Percentiles rank a stretch among this genome's conserved stretches.
Conservation (phyloP, 2,797 vertebrate species). For the Semaprochilodus insignis region DNA sequence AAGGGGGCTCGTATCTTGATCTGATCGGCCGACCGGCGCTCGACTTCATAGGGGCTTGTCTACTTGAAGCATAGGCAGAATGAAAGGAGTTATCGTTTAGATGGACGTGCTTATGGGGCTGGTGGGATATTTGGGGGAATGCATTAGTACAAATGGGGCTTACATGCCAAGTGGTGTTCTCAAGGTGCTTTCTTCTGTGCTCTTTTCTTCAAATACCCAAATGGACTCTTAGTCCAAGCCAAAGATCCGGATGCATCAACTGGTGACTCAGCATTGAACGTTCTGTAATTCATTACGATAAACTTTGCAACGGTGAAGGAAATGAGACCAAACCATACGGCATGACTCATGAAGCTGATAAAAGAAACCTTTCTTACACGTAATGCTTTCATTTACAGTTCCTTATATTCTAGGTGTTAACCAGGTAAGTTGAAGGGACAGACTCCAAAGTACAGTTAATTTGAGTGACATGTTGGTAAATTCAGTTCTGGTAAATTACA, state of each 20-base stretch:
- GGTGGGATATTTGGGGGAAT: not conserved
- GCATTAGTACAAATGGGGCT: not conserved
- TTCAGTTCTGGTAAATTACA: no score
- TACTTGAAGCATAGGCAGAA: not conserved
- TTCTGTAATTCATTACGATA: no score
- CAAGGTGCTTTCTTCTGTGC: not conserved
- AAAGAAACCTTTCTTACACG: not conserved
- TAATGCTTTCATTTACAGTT: no score
- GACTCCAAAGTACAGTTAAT: no score
- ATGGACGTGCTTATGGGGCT: not conserved
- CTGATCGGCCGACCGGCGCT: not conserved
- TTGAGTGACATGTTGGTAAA: no score
- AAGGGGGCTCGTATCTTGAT: conserved; percentile 6
- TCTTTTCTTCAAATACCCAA: not conserved
- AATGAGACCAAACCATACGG: not conserved
- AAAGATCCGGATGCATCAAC: no score
- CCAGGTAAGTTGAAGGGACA: no score
- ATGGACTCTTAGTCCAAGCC: not conserved
- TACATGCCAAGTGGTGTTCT: not conserved
- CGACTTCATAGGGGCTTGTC: conserved; percentile 5
- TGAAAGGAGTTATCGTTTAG: not conserved
- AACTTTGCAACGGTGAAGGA: not conserved
- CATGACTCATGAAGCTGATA: not conserved
- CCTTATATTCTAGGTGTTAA: no score
- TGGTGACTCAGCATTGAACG: no score